Evolutionary conservation across 2,113 vertebrate genomes (phyloP), one percentile per base, ranked within the genome.

Genomic region (Serilophus lunatus): DNA sequence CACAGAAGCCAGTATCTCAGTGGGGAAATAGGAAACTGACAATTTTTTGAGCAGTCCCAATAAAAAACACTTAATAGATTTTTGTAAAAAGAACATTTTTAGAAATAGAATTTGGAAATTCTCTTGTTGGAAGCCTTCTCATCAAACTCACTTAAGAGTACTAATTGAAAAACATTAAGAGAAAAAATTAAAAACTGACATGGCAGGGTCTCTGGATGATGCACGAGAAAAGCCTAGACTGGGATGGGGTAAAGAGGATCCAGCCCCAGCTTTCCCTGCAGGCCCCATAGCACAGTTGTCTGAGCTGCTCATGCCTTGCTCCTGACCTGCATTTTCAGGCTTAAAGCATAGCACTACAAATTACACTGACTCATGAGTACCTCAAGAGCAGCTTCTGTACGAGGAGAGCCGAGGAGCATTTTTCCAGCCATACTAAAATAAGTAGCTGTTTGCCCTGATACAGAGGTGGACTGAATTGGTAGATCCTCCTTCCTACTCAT

Each of bases 1-100:
- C 82, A 94, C 59, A 84, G 66, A 87, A 92, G 42, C 57, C 77
- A 68, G 9, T 49, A 38, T 76, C 65, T 89, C 90, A 85, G 50
- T 23, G 4, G 83, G 63, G 88, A 96, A 95, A 85, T 78, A 77
- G 56, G 54, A 89, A 94, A 77, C 64, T 89, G 86, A 63, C 77
- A 82, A 50, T 76, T 91, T 82, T 85, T 53, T 90, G 71, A 96
- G 70, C 14, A 78, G 59, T 69, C 44, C n/a, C 28, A 50, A 86
- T n/a, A n/a, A 88, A 90, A 96, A 95, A 16, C 6, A 63, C 42
- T 74, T 22, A 18, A 28, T 42, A 75, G 35, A 90, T 78, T 56
- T 64, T 33, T 71, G 66, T 69, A 86, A 77, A 88, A 83, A 78
- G 4, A 4, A 44, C 64, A 22, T 69, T 86, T 75, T 61, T n/a